Evolutionary conservation across 2,113 vertebrate genomes (phyloP).

Genomic region (Corvus cornix): DNA sequence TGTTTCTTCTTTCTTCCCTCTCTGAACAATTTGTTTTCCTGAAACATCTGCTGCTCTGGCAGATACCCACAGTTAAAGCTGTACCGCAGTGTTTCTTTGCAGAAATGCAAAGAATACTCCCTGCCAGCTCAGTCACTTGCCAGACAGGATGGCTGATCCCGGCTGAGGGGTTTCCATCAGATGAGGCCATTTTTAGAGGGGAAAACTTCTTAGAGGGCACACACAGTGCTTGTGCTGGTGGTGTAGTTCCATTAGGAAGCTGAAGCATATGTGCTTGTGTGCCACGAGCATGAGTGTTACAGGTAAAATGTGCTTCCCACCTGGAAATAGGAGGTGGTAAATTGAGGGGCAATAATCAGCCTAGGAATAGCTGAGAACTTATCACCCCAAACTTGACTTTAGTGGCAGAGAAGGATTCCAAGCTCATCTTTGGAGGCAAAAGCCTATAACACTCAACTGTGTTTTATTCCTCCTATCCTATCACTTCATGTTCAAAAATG

Average conservation of each 20-base stretch:
- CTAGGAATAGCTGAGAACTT: not conserved
- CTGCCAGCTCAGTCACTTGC: not conserved
- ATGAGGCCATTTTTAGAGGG: not conserved
- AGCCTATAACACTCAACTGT: not conserved
- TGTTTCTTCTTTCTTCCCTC: slow-evolving; percentile 9
- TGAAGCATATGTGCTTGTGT: not conserved
- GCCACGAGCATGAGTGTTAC: accelerated
- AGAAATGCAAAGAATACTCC: not conserved
- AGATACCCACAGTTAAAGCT: not conserved
- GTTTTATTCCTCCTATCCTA: not conserved
- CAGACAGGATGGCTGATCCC: not conserved
- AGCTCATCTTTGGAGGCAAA: not conserved
- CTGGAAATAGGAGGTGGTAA: not conserved
- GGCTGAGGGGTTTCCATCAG: not conserved
- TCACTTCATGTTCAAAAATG: not conserved
- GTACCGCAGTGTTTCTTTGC: not conserved
- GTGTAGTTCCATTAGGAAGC: not conserved
- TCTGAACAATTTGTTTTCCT: slow-evolving; percentile 15
- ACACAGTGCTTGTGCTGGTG: not conserved
- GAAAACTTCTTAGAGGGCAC: not conserved
- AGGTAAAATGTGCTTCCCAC: not conserved
- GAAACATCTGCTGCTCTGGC: slow-evolving; percentile 50
- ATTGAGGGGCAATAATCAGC: not conserved
- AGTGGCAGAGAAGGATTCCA: not conserved
- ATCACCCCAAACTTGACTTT: not conserved